Conservation (phyloP, 1,140 invertebrate genomes). For the Drepana arcuata region DNA sequence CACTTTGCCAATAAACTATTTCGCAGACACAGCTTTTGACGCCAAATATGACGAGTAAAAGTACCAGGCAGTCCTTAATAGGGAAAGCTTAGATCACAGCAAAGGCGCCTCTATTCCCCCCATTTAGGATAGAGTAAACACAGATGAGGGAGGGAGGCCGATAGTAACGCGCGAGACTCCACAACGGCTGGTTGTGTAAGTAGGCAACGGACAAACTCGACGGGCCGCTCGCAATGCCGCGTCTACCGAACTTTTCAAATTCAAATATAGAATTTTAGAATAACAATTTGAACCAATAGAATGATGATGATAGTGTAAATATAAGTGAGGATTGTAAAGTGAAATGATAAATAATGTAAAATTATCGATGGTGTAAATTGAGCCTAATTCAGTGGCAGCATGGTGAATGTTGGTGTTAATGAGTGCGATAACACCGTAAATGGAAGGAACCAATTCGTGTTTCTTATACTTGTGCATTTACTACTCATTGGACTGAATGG, state of each 20-base stretch:
- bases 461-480: conserved; percentile 63
- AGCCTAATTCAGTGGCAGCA: conserved; percentile 57
- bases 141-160: conserved; percentile 54
- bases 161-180: conserved; percentile 57
- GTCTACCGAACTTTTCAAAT: conserved; percentile 41
- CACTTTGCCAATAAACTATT: too few relatives aligned
- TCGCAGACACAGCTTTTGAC: too few relatives aligned
- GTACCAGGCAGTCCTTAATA: too few relatives aligned
- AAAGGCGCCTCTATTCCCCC: conserved; percentile 50
- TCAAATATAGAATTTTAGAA: conserved; percentile 26
- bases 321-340: too few relatives aligned
- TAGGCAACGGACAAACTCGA: conserved; percentile 17
- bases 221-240: conserved; percentile 35
- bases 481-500: conserved; percentile 64
- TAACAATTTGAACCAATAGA: conserved; percentile 27
- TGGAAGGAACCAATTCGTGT: conserved; percentile 66
- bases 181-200: conserved; percentile 41
- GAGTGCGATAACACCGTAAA: conserved; percentile 61
- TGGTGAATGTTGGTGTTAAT: conserved; percentile 66
- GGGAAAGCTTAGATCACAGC: too few relatives aligned
- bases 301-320: too few relatives aligned
- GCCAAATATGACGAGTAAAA: too few relatives aligned
- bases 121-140: conserved; percentile 63
- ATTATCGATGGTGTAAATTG: conserved; percentile 23
- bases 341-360: neutral